phyloP scores from a whole-genome alignment of 1,140 invertebrate species.

The Drosophila ercepeae region DNA sequence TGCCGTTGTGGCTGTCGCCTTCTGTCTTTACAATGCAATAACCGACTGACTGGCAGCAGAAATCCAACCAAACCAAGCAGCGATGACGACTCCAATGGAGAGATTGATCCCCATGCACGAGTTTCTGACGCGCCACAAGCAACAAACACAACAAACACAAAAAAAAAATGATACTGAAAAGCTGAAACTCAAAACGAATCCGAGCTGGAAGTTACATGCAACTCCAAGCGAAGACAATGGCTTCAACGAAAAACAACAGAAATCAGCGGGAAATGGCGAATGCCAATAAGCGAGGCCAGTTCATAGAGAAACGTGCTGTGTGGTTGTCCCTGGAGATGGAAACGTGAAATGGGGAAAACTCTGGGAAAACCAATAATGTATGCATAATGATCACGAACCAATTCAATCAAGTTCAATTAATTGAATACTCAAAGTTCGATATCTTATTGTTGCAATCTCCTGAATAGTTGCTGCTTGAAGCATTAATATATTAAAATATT shows the following conservation, averaged over 20 bases:
- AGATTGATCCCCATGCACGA: slow-evolving; percentile 57
- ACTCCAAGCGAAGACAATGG: slow-evolving; percentile 38
- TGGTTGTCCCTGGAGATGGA: slow-evolving; percentile 16
- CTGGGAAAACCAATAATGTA: slow-evolving; percentile 2
- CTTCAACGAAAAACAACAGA: slow-evolving; percentile 33
- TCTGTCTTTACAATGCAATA: slow-evolving; percentile 51
- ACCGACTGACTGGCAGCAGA: slow-evolving; percentile 16
- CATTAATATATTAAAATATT: too few species aligned
- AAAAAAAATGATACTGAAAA: slow-evolving; percentile 15
- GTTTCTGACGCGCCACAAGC: slow-evolving; percentile 40
- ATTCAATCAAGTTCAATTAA: not conserved
- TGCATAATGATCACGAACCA: not conserved
- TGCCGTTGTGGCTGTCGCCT: slow-evolving; percentile 30
- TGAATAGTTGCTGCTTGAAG: not conserved
- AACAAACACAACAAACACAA: not conserved
- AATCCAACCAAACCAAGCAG: not conserved
- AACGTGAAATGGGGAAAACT: slow-evolving; percentile 7
- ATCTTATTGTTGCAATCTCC: not conserved
- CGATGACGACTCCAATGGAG: slow-evolving; percentile 39
- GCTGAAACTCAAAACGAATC: slow-evolving; percentile 17
- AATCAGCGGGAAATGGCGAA: slow-evolving; percentile 44
- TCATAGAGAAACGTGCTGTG: slow-evolving; percentile 26
- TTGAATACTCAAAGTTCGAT: not conserved
- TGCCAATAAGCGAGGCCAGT: slow-evolving; percentile 35
- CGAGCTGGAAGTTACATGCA: slow-evolving; percentile 15